A percentile compares a stretch with the other conserved stretches of the same genome.
phyloP scores from a whole-genome alignment of 2,888 invertebrate species.

The Malachius bipustulatus region DNA sequence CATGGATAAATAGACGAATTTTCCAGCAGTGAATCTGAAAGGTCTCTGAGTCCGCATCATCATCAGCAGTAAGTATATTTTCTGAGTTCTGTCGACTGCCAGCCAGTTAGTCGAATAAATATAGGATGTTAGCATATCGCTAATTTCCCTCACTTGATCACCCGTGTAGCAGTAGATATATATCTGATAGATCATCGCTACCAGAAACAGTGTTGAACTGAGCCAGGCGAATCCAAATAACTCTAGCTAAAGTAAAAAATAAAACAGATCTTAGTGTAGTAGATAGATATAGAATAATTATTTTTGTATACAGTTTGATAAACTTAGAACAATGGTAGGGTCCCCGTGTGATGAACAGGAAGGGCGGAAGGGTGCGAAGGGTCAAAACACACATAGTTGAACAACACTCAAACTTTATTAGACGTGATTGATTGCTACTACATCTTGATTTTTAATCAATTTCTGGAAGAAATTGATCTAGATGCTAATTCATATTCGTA shows the following conservation, averaged over 20 bases:
- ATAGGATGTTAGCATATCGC: conserved; percentile 6
- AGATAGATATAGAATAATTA: too few relatives aligned
- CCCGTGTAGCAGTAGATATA: conserved; percentile 39
- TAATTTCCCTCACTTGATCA: conserved; percentile 30
- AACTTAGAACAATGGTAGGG: too few relatives aligned
- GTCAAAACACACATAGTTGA: too few relatives aligned
- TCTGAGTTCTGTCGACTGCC: conserved; percentile 1
- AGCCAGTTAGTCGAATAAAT: conserved; percentile 13
- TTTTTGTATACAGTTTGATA: too few relatives aligned
- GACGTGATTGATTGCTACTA: too few relatives aligned
- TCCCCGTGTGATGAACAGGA: too few relatives aligned
- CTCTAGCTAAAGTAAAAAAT: conserved; percentile 7
- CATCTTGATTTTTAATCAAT: too few relatives aligned
- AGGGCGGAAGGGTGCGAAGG: too few relatives aligned
- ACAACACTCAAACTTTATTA: too few relatives aligned
- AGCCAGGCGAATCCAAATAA: conserved; percentile 16
- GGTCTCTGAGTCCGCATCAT: conserved; percentile 14
- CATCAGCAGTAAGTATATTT: conserved; percentile 11
- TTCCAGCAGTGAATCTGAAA: conserved; percentile 13
- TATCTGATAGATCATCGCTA: conserved; percentile 35
- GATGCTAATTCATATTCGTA: too few relatives aligned
- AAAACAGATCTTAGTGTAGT: too few relatives aligned
- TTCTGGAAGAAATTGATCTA: too few relatives aligned
- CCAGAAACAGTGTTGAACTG: conserved; percentile 34
- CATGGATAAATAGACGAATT: conserved; percentile 12